Evolutionary conservation across 2,113 vertebrate genomes (phyloP).

Genomic region (Phasianus colchicus): DNA sequence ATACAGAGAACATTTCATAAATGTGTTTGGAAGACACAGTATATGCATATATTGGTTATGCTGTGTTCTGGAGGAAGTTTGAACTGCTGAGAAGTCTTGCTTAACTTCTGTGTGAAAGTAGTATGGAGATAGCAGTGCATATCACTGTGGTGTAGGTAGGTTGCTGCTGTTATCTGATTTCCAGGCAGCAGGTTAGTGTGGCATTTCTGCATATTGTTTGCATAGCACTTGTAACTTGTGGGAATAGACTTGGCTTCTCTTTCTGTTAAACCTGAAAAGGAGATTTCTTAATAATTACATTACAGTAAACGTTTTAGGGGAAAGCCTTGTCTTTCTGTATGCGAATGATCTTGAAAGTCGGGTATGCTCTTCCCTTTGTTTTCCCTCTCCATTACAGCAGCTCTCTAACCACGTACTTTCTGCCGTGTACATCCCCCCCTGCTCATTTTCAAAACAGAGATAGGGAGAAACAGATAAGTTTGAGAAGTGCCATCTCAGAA

Average conservation of each 20-base stretch:
- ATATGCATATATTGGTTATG: neutral
- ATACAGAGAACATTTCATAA: neutral
- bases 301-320: neutral
- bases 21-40: neutral
- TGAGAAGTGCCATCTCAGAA: neutral
- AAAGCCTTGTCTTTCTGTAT: neutral
- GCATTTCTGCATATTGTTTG: slow-evolving; percentile 19
- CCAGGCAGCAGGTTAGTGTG: neutral
- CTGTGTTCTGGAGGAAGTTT: neutral
- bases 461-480: neutral
- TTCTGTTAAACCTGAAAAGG: neutral
- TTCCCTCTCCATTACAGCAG: neutral
- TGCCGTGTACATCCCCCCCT: neutral
- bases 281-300: neutral
- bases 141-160: neutral
- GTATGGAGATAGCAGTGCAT: neutral
- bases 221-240: neutral
- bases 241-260: neutral
- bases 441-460: neutral
- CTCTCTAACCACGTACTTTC: neutral
- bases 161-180: neutral
- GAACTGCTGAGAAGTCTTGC: neutral
- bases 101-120: neutral
- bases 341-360: neutral
- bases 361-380: neutral